phyloP scores from a whole-genome alignment of 2,888 invertebrate species.

The Pristionchus arcanus region DNA sequence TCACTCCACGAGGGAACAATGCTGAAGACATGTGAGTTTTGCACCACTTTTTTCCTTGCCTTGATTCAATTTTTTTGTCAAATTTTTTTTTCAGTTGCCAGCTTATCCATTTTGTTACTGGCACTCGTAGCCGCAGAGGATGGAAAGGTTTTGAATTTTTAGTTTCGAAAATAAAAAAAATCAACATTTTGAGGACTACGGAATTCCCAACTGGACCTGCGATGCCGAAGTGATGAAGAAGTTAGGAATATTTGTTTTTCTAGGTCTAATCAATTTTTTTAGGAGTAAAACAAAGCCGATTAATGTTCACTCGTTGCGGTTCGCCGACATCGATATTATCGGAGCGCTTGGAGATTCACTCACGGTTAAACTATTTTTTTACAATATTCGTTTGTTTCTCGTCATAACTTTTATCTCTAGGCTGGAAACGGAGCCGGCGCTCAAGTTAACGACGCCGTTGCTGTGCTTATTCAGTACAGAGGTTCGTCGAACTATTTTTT shows the following conservation, averaged over 20 bases:
- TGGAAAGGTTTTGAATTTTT: not conserved
- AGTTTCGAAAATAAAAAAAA: not conserved
- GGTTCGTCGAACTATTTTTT: conserved; percentile 15
- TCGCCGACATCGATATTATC: conserved; percentile 69
- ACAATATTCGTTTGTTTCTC: not conserved
- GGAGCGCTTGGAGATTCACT: conserved; percentile 71
- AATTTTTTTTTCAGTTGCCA: not conserved
- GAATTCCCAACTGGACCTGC: conserved; percentile 67
- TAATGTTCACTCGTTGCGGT: conserved; percentile 65
- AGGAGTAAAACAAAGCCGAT: conserved; percentile 80
- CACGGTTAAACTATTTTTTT: conserved; percentile 59
- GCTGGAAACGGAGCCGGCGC: conserved; percentile 75
- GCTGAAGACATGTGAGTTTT: not conserved
- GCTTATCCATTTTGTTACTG: not conserved
- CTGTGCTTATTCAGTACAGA: conserved; percentile 71
- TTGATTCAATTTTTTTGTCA: too few relatives aligned
- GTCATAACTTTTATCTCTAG: conserved; percentile 38
- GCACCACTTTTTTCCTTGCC: not conserved
- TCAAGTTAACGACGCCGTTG: conserved; percentile 65
- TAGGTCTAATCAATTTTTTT: not conserved
- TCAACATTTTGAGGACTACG: conserved; percentile 58
- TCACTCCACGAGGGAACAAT: not conserved
- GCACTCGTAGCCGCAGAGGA: not conserved
- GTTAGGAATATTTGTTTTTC: conserved; percentile 2
- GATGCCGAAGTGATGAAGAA: conserved; percentile 61